phyloP scores from a whole-genome alignment of 2,888 invertebrate species.

The Morinoia aosen region DNA sequence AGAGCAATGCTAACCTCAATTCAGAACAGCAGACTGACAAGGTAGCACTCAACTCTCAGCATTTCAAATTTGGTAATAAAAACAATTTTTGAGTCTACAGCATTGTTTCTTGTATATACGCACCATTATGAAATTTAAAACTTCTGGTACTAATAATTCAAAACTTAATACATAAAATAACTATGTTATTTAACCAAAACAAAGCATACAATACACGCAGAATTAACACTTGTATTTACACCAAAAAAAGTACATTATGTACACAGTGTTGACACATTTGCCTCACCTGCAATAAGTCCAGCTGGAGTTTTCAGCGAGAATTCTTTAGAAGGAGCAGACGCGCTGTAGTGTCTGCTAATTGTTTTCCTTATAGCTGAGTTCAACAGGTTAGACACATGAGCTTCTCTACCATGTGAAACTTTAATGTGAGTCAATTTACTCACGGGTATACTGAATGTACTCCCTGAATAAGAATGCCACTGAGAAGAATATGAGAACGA shows the following conservation, averaged over 20 bases:
- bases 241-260: too few species aligned
- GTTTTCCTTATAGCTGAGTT: neutral
- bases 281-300: neutral
- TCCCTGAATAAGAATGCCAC: neutral
- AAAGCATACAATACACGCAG: neutral
- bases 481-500: neutral
- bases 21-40: too few species aligned
- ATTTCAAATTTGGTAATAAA: too few species aligned
- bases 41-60: too few species aligned
- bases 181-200: neutral
- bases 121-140: neutral
- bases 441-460: neutral
- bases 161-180: neutral
- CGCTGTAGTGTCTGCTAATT: neutral
- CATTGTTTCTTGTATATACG: too few species aligned
- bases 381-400: neutral
- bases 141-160: neutral
- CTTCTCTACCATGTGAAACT: neutral
- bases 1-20: too few species aligned
- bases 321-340: neutral
- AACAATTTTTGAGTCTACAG: too few species aligned
- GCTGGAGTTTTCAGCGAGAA: neutral
- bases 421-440: neutral
- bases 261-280: too few species aligned
- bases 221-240: too few species aligned